phyloP scores from a whole-genome alignment of 2,888 invertebrate species.

The Prosapia bicincta region DNA sequence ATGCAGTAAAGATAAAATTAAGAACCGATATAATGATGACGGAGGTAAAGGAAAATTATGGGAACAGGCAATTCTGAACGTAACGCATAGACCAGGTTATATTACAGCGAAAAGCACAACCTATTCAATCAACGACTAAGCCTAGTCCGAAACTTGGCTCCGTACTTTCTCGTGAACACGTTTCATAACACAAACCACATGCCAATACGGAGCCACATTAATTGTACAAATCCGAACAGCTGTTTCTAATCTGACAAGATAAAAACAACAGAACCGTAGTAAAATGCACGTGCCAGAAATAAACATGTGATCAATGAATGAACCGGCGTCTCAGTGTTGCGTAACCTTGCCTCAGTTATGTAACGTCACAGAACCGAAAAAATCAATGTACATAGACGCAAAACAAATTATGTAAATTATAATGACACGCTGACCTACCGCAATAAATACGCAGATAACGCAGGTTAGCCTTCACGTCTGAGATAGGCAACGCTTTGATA shows the following conservation, averaged over 20 bases:
- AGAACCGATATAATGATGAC: too few species aligned
- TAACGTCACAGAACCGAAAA: background rate
- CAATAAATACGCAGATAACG: background rate
- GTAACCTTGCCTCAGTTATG: background rate
- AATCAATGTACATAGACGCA: background rate
- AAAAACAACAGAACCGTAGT: background rate
- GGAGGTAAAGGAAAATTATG: too few species aligned
- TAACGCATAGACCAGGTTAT: too few species aligned
- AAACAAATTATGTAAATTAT: background rate
- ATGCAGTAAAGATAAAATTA: too few species aligned
- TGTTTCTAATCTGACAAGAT: conserved; percentile 2
- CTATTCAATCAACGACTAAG: too few species aligned
- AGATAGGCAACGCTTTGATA: too few species aligned
- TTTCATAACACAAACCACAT: background rate
- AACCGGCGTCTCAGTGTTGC: background rate
- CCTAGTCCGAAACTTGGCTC: background rate
- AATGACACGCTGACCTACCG: background rate
- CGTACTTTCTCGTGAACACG: background rate
- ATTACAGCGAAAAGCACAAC: too few species aligned
- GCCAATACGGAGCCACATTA: background rate
- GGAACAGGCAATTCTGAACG: too few species aligned
- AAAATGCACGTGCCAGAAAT: background rate
- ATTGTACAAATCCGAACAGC: background rate
- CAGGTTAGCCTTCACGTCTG: background rate
- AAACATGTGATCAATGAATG: background rate